Conservation (phyloP, 2,113 vertebrate species). For the Epinephelus cyanopodus region DNA sequence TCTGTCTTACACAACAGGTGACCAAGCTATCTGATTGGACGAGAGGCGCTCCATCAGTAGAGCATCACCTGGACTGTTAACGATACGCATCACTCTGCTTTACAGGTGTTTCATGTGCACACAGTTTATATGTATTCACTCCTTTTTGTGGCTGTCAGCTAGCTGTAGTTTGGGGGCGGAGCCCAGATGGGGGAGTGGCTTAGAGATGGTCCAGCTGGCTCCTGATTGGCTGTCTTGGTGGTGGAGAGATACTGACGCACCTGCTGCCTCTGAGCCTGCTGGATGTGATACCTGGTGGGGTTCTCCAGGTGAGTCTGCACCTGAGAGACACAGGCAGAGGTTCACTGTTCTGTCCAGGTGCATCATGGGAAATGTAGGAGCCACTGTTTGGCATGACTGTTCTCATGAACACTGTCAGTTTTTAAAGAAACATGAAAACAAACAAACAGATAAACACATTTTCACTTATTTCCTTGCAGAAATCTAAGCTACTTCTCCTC, state of each 20-base stretch:
- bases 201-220: slow-evolving; percentile 59
- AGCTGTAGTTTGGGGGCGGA: slow-evolving; percentile 63
- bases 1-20: no score
- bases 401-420: no score
- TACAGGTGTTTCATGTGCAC: no score
- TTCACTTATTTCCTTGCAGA: neutral
- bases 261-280: slow-evolving; percentile 97
- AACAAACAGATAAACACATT: no score
- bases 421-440: no score
- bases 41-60: no score
- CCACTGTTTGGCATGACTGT: neutral
- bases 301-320: slow-evolving; percentile 98
- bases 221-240: slow-evolving; percentile 82
- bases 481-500: neutral
- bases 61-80: no score
- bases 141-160: slow-evolving; percentile 80
- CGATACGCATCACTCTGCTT: no score
- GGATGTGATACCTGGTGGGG: slow-evolving; percentile 96
- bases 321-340: slow-evolving; percentile 69
- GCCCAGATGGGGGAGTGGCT: slow-evolving; percentile 62
- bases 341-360: neutral
- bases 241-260: slow-evolving; percentile 97
- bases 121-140: slow-evolving; percentile 51
- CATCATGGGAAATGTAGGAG: slow-evolving; percentile 29
- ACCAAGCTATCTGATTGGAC: no score